Evolutionary conservation across 2,888 invertebrate genomes (phyloP), one percentile per base, ranked within the genome.

Genomic region (Drosophila mayaguana): DNA sequence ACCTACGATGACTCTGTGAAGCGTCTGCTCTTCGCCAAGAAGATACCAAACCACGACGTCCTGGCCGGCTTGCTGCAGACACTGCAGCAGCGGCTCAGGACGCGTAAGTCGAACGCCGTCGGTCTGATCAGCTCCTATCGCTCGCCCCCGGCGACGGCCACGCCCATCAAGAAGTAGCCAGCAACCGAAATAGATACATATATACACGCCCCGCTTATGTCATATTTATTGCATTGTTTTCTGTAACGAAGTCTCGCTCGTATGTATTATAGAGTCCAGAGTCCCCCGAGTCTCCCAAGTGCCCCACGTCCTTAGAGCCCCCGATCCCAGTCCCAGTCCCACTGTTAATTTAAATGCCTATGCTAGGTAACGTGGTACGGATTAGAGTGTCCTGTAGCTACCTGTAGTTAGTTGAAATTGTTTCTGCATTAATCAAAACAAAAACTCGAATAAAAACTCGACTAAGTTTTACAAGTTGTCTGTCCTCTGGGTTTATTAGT

Each of bases 1-100:
- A 97, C 97, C 0, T 97, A 97, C 90, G 97, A 97, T 88, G 97
- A 97, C 91, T 97, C 97, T 0, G 97, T 97, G 0, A 97, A 97
- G 91, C 95, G 97, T 72, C 93, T 98, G 63, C 94, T 98, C 42
- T 97, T 97, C 88, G 97, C 97, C 45, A 97, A 97, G 92, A 96
- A 97, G 89, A 94, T 97, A 73, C 97, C 97, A 57, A 97, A 97
- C 84, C 97, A 97, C 91, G 97, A 98, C 90, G 97, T 98, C 7
- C 94, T 98, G 16, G 96, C 96, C 11, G 97, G 97, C 16, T 93
- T 98, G 28, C 93, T 97, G 60, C 94, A 95, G 25, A 97, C 97
- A 2, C 93, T 98, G 75, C 97, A 98, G 92, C 96, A 96, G 81
- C 94, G 97, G 81, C 96, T 97, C 80, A 97, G 96, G 93, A 94